phyloP scores from a whole-genome alignment of 2,888 invertebrate genomes.

The Pachliopta kotzebuea region DNA sequence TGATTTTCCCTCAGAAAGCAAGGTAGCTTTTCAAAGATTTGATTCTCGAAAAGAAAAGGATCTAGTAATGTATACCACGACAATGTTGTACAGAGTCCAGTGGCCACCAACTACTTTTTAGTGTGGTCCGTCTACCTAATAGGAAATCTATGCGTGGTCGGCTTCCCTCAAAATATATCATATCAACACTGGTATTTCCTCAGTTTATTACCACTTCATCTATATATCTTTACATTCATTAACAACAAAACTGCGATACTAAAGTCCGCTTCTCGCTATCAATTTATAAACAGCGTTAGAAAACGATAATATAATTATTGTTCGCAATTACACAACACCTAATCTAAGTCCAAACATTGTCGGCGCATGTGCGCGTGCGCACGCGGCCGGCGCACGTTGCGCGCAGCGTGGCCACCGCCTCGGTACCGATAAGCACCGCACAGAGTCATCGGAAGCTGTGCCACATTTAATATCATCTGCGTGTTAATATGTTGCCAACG shows the following conservation, averaged over 20 bases:
- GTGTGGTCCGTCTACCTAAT: no score
- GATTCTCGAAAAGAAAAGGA: no score
- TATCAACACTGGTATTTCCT: no score
- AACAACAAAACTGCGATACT: background rate
- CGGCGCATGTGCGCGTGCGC: conserved; percentile 25
- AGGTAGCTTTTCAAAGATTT: no score
- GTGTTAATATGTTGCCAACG: no score
- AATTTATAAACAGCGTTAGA: conserved; percentile 8
- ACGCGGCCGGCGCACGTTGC: conserved; percentile 30
- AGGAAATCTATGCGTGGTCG: no score
- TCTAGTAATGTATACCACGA: no score
- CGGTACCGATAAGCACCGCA: conserved; percentile 13
- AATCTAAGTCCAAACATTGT: conserved; percentile 26
- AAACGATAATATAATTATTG: conserved; percentile 17
- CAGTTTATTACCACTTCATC: no score
- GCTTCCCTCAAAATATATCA: no score
- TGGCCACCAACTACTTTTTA: no score
- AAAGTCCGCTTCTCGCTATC: background rate
- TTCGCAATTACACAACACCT: conserved; percentile 23
- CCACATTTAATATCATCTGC: background rate
- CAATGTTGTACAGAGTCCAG: no score
- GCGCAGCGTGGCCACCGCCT: conserved; percentile 16
- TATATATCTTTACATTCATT: background rate
- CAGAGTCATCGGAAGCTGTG: background rate
- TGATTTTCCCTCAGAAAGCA: no score